phyloP scores from a whole-genome alignment of 37 sponge, comb jelly and placozoan genomes.

The Crambe crambe region DNA sequence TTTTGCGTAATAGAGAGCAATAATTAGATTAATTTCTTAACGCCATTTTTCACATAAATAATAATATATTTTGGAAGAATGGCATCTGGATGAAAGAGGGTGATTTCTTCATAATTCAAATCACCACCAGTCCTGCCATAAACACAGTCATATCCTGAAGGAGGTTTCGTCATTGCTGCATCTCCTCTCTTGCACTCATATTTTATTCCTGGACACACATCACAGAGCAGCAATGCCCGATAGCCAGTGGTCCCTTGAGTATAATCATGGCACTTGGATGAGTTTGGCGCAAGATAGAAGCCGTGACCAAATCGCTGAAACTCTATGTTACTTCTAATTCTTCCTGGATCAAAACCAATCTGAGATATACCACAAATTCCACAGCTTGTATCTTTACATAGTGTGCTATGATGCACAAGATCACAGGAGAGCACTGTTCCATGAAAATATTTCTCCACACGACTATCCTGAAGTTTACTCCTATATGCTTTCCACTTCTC shows the following conservation, averaged over 20 bases:
- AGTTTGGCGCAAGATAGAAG: conserved; percentile 81
- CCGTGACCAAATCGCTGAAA: conserved; percentile 73
- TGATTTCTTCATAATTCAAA: conserved; percentile 69
- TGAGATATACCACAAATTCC: conserved; percentile 76
- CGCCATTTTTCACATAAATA: conserved; percentile 68
- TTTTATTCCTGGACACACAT: conserved; percentile 67
- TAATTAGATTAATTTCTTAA: conserved; percentile 1
- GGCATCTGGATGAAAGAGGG: conserved; percentile 51
- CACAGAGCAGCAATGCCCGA: conserved; percentile 74
- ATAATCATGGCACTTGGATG: conserved; percentile 84
- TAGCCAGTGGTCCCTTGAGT: conserved; percentile 56
- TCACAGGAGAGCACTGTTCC: conserved; percentile 74
- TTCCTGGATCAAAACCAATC: conserved; percentile 34
- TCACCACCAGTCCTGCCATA: conserved; percentile 55
- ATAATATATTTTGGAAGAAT: conserved; percentile 67
- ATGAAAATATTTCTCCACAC: conserved; percentile 51
- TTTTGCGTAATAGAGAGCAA: no score
- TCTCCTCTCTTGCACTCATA: conserved; percentile 34
- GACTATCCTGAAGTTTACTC: not conserved
- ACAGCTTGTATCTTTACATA: conserved; percentile 52
- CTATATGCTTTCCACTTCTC: conserved; percentile 33
- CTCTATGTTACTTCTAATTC: conserved; percentile 17
- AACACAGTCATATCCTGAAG: conserved; percentile 58
- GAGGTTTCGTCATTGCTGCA: conserved; percentile 41
- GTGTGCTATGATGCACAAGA: not conserved